Base-by-base conservation (phyloP, 2,888 invertebrate genomes). In the Tholera decimalis region DNA sequence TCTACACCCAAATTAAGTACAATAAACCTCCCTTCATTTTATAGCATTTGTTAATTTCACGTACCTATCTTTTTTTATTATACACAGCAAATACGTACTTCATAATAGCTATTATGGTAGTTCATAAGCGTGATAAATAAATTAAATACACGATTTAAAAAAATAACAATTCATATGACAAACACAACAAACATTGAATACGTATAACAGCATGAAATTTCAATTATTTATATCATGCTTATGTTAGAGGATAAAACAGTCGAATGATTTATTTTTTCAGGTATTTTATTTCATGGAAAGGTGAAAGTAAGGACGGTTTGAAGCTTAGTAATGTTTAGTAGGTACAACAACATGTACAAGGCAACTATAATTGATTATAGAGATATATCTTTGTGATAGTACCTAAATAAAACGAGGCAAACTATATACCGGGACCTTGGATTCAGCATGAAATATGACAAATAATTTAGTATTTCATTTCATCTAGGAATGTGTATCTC, bases 361-460 rank as follows among this genome's bases (percentile, higher is more conserved):
- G 53, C 35, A 28, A 61, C 35, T 58, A 57, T 59, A 46, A 65
- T 65, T 57, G 65, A 62, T 74, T 59, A 44, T 33, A 47, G 8
- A 35, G 28, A 73, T 33, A 37, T 18, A 56, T 26, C 33, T 50
- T 33, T 28, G 20, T 24, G 37, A 20, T 2, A 9, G 24, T n/a
- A 44, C 44, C 28, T 37, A 41, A 54, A 51, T 60, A 55, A 51
- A 58, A 72, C 59, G 50, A 41, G 41, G 37, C 46, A 56, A 15
- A 30, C 4, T 33, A 33, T 24, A 2, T 59, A 30, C n/a, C 6
- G 11, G 15, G 22, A 18, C n/a, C 41, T 43, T 44, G 50, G 50
- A 39, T 69, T 69, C 28, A 39, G 54, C 46, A 30, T n/a, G n/a
- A n/a, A 47, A 18, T 20, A 30, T 26, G 20, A 44, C 1, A 37